These are phyloP conservation scores for Aspidiotus rigidus DNA, from an alignment of 2,888 invertebrate genomes.

Conservation along the genomic window DNA sequence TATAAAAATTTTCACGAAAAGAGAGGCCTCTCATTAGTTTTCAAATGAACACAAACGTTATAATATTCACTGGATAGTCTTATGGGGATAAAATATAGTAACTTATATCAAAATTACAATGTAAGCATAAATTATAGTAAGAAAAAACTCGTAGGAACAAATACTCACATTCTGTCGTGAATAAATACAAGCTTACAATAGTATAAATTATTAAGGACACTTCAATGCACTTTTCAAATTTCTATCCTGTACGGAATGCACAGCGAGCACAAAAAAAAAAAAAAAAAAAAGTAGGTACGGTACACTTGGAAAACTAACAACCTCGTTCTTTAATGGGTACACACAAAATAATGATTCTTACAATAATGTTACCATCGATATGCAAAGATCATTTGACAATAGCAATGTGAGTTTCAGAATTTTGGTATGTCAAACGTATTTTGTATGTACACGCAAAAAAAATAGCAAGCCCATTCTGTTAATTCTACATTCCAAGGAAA, in stretches of 20 bases:
- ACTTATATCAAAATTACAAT: not conserved
- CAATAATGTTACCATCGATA: too few species aligned
- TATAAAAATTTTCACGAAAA: not conserved
- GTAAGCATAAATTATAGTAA: not conserved
- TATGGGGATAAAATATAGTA: not conserved
- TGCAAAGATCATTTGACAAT: too few species aligned
- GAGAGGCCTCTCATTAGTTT: not conserved
- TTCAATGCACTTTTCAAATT: constrained; percentile 5
- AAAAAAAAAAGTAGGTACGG: not conserved
- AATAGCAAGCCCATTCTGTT: too few species aligned
- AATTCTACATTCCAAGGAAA: too few species aligned
- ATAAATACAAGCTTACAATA: constrained; percentile 7
- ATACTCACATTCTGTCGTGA: not conserved
- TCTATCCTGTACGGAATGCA: not conserved
- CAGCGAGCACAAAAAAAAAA: not conserved
- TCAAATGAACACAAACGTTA: constrained; percentile 2
- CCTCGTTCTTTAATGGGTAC: too few species aligned
- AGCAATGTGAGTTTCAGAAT: too few species aligned
- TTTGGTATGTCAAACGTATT: too few species aligned
- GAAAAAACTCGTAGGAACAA: constrained; percentile 4
- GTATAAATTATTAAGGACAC: constrained; percentile 9
- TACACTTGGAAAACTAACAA: not conserved
- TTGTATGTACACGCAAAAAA: too few species aligned
- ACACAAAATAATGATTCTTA: too few species aligned
- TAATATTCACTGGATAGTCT: not conserved